Evolutionary conservation across 2,888 invertebrate species (phyloP).

Genomic region (Leptopilina syphax): DNA sequence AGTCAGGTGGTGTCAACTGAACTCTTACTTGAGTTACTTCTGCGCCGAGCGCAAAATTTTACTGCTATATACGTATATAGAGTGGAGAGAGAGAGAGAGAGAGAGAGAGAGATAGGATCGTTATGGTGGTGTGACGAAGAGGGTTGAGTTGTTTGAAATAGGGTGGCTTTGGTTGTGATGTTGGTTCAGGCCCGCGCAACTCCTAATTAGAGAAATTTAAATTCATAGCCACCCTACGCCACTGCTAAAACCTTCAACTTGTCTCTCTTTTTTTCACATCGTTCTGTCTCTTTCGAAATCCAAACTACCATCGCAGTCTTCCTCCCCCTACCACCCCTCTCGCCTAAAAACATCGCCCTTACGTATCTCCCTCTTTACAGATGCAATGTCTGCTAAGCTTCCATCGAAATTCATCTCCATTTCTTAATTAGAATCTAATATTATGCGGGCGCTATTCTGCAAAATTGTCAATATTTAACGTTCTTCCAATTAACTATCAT

Average conservation of each 20-base stretch:
- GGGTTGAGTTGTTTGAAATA: slow-evolving; percentile 54
- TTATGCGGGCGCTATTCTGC: neutral
- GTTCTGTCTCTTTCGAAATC: slow-evolving; percentile 48
- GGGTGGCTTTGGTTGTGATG: slow-evolving; percentile 52
- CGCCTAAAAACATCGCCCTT: neutral
- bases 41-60: slow-evolving; percentile 58
- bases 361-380: slow-evolving; percentile 28
- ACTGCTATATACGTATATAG: slow-evolving; percentile 54
- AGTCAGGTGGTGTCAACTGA: slow-evolving; percentile 75
- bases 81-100: slow-evolving; percentile 23
- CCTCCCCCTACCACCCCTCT: too few species aligned
- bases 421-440: slow-evolving; percentile 36
- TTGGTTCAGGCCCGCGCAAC: slow-evolving; percentile 63
- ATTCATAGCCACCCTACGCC: slow-evolving; percentile 74
- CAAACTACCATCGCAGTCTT: slow-evolving; percentile 1
- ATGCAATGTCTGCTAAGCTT: slow-evolving; percentile 45
- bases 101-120: slow-evolving; percentile 60
- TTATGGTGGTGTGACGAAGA: slow-evolving; percentile 55
- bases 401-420: slow-evolving; percentile 41
- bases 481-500: slow-evolving; percentile 40
- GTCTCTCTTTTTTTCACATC: slow-evolving; percentile 53
- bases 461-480: slow-evolving; percentile 35
- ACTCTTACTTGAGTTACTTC: slow-evolving; percentile 70
- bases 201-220: slow-evolving; percentile 76
- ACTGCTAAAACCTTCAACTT: slow-evolving; percentile 59